Evolutionary conservation across 2,797 vertebrate genomes (phyloP), one percentile per base, ranked within the genome.

Genomic region (Rhincodon typus): DNA sequence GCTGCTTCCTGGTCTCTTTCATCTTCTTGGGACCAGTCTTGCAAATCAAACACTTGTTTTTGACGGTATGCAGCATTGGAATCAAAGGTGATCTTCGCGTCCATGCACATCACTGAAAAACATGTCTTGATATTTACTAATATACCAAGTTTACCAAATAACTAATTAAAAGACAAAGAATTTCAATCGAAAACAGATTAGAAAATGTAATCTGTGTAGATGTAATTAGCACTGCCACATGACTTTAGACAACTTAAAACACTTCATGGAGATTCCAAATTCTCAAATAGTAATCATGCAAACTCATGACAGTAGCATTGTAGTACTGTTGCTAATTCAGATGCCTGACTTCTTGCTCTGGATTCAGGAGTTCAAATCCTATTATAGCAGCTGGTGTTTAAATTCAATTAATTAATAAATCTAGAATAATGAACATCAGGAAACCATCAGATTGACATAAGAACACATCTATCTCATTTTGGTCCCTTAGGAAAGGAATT

Each of bases 81-180:
- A 97, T 99, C 99, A 95, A 99, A 99, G 97, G 99, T 99, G 97
- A 99, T 99, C 97, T 99, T 99, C 96, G 99, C 99, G 62, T 99
- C 99, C 99, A 99, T 99, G 97, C 99, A 99, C 98, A 99, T 98
- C 74, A 99, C 99, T 99, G 97, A 25, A 0, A 53, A 50, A 21
- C 25, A 96, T 38, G 66, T 23, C 42, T 53, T 74, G 46, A 23
- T 19, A 95, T 57, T 95, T 77, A 95, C 69, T 21, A 77, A 74
- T 34, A 30, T 34, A 42, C 21, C 30, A 90, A 66, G 30, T 34
- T 57, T 30, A 88, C 23, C 53, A 57, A 57, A 42, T 38, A 4
- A n/a, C 74, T 13, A 27, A 10, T 87, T 27, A 50, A 87, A 87
- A 87, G 8, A 25, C 86, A 88, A 88, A 1, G 12, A 88, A 53